These are phyloP conservation scores for Carapus acus DNA, from an alignment of 2,797 vertebrate genomes.

Conservation along the genomic window DNA sequence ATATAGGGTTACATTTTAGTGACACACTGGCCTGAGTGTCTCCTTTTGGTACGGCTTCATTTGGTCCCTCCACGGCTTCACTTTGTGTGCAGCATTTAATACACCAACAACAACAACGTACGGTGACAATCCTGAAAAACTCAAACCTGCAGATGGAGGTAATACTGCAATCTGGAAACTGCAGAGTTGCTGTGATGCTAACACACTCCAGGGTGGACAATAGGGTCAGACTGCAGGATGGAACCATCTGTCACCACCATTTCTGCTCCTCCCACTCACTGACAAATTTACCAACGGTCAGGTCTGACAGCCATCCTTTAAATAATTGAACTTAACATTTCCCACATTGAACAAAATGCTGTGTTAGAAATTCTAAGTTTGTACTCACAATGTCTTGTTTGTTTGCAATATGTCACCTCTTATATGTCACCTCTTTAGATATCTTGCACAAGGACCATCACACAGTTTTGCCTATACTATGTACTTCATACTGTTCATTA, in stretches of 20 bases:
- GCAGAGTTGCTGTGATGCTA: background rate
- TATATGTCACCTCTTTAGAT: too few species aligned
- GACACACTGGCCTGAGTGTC: background rate
- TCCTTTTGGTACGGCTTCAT: background rate
- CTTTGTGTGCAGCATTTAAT: background rate
- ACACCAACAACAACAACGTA: too few species aligned
- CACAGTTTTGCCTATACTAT: too few species aligned
- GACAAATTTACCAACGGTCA: slow-evolving; percentile 31
- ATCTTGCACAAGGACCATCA: too few species aligned
- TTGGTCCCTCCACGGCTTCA: background rate
- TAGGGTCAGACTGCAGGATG: slow-evolving; percentile 24
- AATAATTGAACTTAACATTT: slow-evolving; percentile 23
- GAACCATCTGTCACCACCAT: slow-evolving; percentile 44
- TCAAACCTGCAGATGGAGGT: background rate
- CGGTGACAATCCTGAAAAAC: too few species aligned
- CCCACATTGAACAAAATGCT: background rate
- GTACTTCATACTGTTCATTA: too few species aligned
- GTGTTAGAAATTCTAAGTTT: too few species aligned
- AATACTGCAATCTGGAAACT: background rate
- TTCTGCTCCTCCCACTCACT: slow-evolving; percentile 37
- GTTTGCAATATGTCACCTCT: too few species aligned
- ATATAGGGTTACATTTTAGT: background rate
- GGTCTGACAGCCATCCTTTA: slow-evolving; percentile 20
- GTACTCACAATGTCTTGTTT: too few species aligned
- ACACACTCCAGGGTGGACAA: background rate